Evolutionary conservation across 2,888 invertebrate species (phyloP).

Genomic region (Eueremaeus valkanovi): DNA sequence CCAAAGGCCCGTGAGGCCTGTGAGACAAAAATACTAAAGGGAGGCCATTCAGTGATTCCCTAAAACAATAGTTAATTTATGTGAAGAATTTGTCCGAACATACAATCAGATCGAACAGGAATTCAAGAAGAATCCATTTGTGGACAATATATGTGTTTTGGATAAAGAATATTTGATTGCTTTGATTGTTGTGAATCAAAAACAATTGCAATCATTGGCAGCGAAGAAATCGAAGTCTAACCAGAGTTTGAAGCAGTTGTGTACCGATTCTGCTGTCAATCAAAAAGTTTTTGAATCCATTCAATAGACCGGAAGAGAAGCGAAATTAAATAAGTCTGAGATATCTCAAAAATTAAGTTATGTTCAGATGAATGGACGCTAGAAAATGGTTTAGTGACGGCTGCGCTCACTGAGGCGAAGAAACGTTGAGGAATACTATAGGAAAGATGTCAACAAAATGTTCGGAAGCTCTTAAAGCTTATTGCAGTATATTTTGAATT

Average conservation of each 20-base stretch:
- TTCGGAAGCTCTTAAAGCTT: no score
- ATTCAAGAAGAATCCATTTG: slow-evolving; percentile 80
- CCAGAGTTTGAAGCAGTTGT: slow-evolving; percentile 66
- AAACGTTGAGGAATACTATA: slow-evolving; percentile 54
- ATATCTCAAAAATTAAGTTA: slow-evolving; percentile 52
- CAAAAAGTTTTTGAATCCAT: slow-evolving; percentile 79
- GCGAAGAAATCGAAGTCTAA: slow-evolving; percentile 59
- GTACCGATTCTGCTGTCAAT: slow-evolving; percentile 58
- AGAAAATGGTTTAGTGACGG: slow-evolving; percentile 57
- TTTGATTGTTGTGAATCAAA: slow-evolving; percentile 72
- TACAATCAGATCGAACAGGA: slow-evolving; percentile 84
- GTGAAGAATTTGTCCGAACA: no score
- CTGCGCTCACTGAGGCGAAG: slow-evolving; percentile 57
- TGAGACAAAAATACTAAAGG: no score
- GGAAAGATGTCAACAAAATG: slow-evolving; percentile 53
- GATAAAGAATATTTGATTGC: slow-evolving; percentile 86
- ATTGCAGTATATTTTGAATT: no score
- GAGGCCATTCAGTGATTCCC: no score
- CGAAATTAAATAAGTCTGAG: slow-evolving; percentile 40
- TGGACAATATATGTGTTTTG: slow-evolving; percentile 96
- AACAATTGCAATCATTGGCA: slow-evolving; percentile 65
- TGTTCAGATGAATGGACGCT: slow-evolving; percentile 57
- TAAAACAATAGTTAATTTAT: not conserved
- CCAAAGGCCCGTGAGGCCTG: no score
- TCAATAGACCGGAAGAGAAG: slow-evolving; percentile 76